phyloP scores from a whole-genome alignment of 2,113 vertebrate species.

The Halichoeres trimaculatus region DNA sequence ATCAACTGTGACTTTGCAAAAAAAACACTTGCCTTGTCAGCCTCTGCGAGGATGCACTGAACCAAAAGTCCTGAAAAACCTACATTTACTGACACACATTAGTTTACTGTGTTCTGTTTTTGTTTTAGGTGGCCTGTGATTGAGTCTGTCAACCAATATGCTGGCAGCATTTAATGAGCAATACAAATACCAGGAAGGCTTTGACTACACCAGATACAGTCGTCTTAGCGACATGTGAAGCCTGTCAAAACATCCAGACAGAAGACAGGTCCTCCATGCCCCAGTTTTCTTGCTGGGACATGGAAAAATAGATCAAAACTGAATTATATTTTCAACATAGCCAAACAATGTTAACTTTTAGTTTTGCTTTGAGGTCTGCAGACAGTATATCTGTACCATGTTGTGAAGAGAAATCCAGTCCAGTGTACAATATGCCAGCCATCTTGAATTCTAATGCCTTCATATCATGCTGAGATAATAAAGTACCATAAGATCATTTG shows the following conservation, averaged over 20 bases:
- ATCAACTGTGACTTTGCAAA: conserved; percentile 59
- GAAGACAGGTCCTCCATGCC: conserved; percentile 7
- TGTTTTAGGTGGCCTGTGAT: conserved; percentile 40
- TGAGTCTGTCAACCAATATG: conserved; percentile 23
- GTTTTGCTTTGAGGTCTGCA: conserved; percentile 45
- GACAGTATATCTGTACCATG: conserved; percentile 29
- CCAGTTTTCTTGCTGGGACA: conserved; percentile 24
- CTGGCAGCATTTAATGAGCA: conserved; percentile 64
- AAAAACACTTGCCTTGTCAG: conserved; percentile 44
- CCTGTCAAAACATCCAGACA: conserved; percentile 24
- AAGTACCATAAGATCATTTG: conserved; percentile 62
- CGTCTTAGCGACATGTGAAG: conserved; percentile 33
- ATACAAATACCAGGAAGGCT: conserved; percentile 60
- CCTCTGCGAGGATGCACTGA: conserved; percentile 60
- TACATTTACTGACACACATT: conserved; percentile 33
- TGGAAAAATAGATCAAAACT: conserved; percentile 19
- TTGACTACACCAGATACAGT: conserved; percentile 25
- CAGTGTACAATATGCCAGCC: conserved; percentile 65
- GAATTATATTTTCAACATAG: conserved; percentile 5
- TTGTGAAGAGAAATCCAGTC: conserved; percentile 61
- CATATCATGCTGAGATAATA: conserved; percentile 67
- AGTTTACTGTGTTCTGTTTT: conserved; percentile 48
- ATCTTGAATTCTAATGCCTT: conserved; percentile 42
- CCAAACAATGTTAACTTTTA: conserved; percentile 18
- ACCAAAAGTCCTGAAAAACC: conserved; percentile 63